These are phyloP conservation scores for Lasioglossum malachurum DNA, from an alignment of 2,888 invertebrate species.

Conservation along the genomic window DNA sequence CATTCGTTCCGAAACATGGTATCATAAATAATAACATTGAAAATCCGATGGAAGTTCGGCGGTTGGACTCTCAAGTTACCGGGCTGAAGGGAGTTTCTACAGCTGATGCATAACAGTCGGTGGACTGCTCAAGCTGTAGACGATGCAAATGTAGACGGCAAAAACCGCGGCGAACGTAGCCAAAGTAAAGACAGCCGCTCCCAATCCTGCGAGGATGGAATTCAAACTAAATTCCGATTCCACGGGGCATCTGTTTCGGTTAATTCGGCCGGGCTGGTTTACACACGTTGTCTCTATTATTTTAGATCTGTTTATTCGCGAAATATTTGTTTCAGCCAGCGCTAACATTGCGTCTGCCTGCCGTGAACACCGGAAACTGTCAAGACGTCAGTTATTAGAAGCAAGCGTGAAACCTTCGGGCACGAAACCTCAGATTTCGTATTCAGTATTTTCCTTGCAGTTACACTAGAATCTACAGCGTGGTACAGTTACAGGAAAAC, in stretches of 20 bases:
- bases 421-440: background rate
- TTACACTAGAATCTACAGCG: background rate
- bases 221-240: background rate
- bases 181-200: constrained; percentile 77
- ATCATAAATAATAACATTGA: background rate
- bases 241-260: background rate
- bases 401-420: background rate
- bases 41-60: background rate
- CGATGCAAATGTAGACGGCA: constrained; percentile 74
- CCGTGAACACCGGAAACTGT: background rate
- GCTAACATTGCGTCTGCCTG: background rate
- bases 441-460: background rate
- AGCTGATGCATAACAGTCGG: constrained; percentile 53
- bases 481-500: too few relatives aligned
- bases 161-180: constrained; percentile 74
- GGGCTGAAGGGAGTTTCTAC: constrained; percentile 19
- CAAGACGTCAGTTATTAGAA: background rate
- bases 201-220: constrained; percentile 68
- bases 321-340: background rate
- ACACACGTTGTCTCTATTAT: background rate
- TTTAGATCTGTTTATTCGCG: constrained; percentile 8
- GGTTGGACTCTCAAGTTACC: background rate
- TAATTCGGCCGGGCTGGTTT: background rate
- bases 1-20: background rate
- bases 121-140: constrained; percentile 76